phyloP scores from a whole-genome alignment of 2,113 vertebrate genomes.

The Chrysemys picta region DNA sequence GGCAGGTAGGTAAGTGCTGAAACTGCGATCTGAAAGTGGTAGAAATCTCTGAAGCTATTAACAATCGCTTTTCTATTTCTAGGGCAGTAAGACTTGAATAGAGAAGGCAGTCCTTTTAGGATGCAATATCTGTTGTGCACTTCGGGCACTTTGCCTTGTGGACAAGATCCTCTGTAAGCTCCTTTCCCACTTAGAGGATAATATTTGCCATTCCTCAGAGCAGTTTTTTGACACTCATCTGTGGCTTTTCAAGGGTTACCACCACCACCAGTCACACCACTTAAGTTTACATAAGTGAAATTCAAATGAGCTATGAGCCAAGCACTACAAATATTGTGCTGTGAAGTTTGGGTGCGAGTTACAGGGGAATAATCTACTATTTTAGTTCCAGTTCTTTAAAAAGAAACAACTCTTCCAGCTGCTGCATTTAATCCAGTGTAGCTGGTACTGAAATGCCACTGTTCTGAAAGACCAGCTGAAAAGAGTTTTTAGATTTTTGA shows the following conservation, averaged over 20 bases:
- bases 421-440: background rate
- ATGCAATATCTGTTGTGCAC: background rate
- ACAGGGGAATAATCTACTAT: background rate
- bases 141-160: background rate
- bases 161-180: background rate
- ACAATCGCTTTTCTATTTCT: background rate
- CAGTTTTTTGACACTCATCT: background rate
- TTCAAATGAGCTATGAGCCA: accelerated
- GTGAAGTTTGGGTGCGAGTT: background rate
- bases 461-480: background rate
- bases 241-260: background rate
- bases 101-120: background rate
- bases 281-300: background rate
- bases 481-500: background rate
- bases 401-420: background rate
- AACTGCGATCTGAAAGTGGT: background rate
- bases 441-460: background rate
- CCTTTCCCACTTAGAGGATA: slow-evolving; percentile 20
- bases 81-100: background rate
- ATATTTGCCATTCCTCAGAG: background rate
- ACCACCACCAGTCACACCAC: background rate
- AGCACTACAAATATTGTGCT: background rate
- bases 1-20: background rate
- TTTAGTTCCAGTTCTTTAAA: background rate
- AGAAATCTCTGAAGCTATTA: background rate